Percentiles rank a stretch among this genome's conserved stretches.
Evolutionary conservation across 2,113 vertebrate genomes (phyloP).

Genomic region (Falco punctatus): DNA sequence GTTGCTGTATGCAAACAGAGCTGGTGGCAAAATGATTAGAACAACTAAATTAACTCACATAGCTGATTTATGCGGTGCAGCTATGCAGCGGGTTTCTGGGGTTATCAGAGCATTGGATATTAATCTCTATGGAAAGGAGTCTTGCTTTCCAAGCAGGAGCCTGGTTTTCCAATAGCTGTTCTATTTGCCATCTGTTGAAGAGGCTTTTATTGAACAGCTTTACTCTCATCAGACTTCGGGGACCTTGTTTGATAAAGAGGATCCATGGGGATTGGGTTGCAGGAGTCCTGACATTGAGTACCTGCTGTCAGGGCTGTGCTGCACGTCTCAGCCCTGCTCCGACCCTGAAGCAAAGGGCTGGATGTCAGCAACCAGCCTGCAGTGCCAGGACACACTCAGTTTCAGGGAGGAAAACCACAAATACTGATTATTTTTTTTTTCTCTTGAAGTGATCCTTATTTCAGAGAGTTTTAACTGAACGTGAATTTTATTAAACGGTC

Average conservation of each 20-base stretch:
- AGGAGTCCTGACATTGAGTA: not conserved
- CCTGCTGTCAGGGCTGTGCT: not conserved
- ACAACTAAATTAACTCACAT: not conserved
- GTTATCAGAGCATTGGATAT: not conserved
- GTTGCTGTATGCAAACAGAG: not conserved
- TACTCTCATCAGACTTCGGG: constrained; percentile 7
- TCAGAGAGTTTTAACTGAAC: not conserved
- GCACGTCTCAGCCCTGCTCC: not conserved
- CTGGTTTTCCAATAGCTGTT: not conserved
- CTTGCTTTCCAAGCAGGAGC: not conserved
- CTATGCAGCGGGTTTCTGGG: not conserved
- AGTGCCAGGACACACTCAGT: not conserved
- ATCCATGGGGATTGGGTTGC: not conserved
- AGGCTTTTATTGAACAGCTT: constrained; percentile 33
- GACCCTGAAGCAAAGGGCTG: not conserved
- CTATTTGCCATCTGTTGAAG: constrained; percentile 1
- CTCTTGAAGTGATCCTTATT: not conserved
- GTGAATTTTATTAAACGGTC: not conserved
- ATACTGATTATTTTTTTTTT: not conserved
- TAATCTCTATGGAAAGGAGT: not conserved
- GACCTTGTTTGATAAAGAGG: constrained; percentile 35
- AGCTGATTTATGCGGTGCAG: not conserved
- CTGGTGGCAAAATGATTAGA: not conserved
- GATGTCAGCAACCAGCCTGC: not conserved
- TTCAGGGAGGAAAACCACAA: not conserved